Percentiles rank a stretch among this genome's conserved stretches.
Evolutionary conservation across 2,113 vertebrate genomes (phyloP).

Genomic region (Ptilorrhoa leucosticta): DNA sequence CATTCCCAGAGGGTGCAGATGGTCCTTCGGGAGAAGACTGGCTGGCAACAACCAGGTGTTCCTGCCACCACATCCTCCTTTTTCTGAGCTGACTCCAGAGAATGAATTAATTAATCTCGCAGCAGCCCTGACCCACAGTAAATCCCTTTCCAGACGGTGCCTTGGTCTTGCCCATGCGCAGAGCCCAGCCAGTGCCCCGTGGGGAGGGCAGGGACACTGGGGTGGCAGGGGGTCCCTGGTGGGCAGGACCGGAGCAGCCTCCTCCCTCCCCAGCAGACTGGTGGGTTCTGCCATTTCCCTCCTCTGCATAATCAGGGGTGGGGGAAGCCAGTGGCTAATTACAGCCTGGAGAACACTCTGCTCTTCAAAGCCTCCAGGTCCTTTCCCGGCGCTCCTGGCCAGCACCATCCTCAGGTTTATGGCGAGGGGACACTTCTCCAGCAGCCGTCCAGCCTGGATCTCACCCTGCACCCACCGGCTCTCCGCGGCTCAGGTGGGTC

Average conservation of each 20-base stretch:
- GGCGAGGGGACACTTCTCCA: rapidly evolving
- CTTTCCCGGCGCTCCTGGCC: neutral
- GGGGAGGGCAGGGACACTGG: neutral
- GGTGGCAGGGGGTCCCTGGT: neutral
- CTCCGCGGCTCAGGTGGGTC: neutral
- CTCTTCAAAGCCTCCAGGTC: neutral
- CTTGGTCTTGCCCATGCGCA: rapidly evolving
- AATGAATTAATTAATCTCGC: neutral
- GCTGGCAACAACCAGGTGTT: neutral
- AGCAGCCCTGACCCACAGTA: neutral
- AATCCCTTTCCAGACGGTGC: neutral
- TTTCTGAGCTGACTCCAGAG: neutral
- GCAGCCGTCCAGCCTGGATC: neutral
- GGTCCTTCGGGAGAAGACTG: neutral
- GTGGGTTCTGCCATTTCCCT: neutral
- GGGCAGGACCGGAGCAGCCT: neutral
- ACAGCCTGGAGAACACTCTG: neutral
- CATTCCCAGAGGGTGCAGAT: neutral
- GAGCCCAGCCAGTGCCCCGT: rapidly evolving
- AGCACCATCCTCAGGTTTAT: neutral
- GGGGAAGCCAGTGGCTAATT: conserved; percentile 4
- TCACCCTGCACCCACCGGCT: neutral
- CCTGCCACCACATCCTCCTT: neutral
- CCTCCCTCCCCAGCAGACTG: neutral
- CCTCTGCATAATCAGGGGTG: conserved; percentile 16